A percentile compares a stretch with the other conserved stretches of the same genome.
phyloP scores from a whole-genome alignment of 92 coral and sea anemone species.

The Epizoanthus stellaris region DNA sequence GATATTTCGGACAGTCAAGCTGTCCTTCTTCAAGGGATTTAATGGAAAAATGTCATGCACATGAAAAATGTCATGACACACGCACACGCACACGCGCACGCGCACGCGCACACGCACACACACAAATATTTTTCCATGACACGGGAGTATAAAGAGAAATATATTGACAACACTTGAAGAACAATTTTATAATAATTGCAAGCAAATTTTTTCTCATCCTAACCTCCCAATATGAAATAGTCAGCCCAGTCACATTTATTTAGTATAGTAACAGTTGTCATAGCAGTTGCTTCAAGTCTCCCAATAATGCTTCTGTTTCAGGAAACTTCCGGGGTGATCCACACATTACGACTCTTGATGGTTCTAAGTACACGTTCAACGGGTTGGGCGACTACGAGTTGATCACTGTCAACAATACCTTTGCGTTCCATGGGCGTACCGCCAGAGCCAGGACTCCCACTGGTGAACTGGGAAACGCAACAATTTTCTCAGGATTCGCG shows the following conservation, averaged over 20 bases:
- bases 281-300: background rate
- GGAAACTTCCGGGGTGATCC: conserved; percentile 83
- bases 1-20: too few species aligned
- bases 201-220: too few species aligned
- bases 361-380: conserved; percentile 70
- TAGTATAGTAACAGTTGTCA: background rate
- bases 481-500: conserved; percentile 79
- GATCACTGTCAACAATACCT: conserved; percentile 48
- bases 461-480: conserved; percentile 70
- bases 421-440: conserved; percentile 69
- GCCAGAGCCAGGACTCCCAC: conserved; percentile 43
- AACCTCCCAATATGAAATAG: too few species aligned
- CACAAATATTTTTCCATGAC: too few species aligned
- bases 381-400: conserved; percentile 82
- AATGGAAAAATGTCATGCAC: too few species aligned
- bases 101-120: too few species aligned
- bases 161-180: background rate
- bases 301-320: conserved; percentile 9
- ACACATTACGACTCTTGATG: conserved; percentile 77
- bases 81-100: too few species aligned
- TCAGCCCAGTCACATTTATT: too few species aligned
- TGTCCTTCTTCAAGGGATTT: too few species aligned
- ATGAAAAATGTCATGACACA: too few species aligned
- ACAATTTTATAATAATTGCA: background rate
- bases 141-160: background rate